phyloP scores from a whole-genome alignment of 2,113 vertebrate species.

The Baryphthengus martii region DNA sequence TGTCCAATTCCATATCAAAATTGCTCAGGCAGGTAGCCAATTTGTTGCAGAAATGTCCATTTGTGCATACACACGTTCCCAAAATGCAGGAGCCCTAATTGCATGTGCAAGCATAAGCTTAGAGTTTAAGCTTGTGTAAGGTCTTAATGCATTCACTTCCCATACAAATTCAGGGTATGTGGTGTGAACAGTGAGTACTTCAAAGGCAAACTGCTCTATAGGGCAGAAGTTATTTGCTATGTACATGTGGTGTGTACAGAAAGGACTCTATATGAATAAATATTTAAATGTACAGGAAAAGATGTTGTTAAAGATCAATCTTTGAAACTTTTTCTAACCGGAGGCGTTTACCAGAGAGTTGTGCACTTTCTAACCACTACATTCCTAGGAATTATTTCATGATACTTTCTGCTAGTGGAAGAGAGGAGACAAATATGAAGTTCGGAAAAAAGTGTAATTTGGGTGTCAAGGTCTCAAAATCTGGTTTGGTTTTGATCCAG shows the following conservation, averaged over 20 bases:
- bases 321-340: neutral
- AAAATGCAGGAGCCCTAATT: neutral
- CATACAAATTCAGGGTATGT: neutral
- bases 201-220: neutral
- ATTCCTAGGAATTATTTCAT: neutral
- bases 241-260: neutral
- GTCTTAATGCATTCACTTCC: neutral
- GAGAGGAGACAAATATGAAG: neutral
- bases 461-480: slow-evolving; percentile 3
- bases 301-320: neutral
- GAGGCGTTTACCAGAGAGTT: neutral
- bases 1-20: neutral
- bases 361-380: neutral
- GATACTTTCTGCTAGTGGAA: neutral
- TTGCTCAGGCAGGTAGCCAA: neutral
- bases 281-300: neutral
- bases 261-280: neutral
- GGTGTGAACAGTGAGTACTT: neutral
- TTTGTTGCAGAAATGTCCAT: neutral
- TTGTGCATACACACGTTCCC: neutral
- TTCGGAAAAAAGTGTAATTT: neutral
- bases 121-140: neutral
- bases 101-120: neutral
- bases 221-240: neutral
- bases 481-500: slow-evolving; percentile 9